Conservation (phyloP, 2,888 invertebrate species). For the Limnephilus lunatus region DNA sequence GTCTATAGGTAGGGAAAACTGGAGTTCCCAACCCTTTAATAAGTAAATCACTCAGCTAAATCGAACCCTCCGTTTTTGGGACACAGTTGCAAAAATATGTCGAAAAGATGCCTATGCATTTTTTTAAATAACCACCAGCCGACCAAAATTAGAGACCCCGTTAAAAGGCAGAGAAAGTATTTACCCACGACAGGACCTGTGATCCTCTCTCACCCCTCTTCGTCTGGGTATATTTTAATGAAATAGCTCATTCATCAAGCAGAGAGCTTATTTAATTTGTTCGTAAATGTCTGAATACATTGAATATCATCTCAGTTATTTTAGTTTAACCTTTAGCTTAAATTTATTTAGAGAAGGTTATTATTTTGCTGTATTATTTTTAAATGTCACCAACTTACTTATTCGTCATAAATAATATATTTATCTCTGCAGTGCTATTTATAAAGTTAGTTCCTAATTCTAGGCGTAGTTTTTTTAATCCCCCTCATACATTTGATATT, state of each 20-base stretch:
- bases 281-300: background rate
- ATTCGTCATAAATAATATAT: too few species aligned
- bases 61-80: background rate
- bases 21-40: background rate
- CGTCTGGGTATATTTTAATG: background rate
- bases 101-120: background rate
- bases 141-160: too few species aligned
- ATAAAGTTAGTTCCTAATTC: too few species aligned
- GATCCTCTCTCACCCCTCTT: too few species aligned
- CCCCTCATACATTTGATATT: too few species aligned
- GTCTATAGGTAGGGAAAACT: background rate
- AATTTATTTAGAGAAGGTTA: background rate
- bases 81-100: background rate
- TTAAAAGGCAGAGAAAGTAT: too few species aligned
- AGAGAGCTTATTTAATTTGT: background rate
- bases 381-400: background rate
- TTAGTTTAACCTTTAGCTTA: background rate
- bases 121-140: background rate
- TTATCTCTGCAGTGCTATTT: too few species aligned
- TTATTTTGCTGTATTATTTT: background rate
- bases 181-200: too few species aligned
- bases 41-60: background rate
- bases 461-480: too few species aligned
- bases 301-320: background rate
- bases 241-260: background rate